Evolutionary conservation across 2,113 vertebrate genomes (phyloP), one percentile per base, ranked within the genome.

Genomic region (Cervus canadensis): DNA sequence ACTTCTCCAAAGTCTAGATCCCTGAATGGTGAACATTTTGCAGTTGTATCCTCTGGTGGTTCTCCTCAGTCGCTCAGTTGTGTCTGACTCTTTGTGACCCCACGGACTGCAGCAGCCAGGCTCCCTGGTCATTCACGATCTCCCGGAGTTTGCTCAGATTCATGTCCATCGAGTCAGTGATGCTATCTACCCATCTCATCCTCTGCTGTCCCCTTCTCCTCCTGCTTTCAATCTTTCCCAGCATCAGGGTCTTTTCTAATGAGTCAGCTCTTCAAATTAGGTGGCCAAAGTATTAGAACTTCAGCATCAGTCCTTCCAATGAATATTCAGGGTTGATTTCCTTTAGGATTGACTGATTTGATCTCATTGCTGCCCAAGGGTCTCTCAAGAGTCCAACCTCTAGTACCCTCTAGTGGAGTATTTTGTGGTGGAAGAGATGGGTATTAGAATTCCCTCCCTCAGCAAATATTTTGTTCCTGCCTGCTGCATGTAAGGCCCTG

Each of bases 401-500:
- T 76, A 76, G 78, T 81, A 40, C 5, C 4, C 7, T 86, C 84
- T 81, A 82, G 5, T 5, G 28, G 59, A 84, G 48, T 17, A 11
- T 67, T 54, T 52, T 74, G 25, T 48, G 28, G 25, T 36, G 7
- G 2, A 54, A 19, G 30, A 71, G 21, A 23, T 54, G 26, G 54
- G 33, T 45, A 89, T 89, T 36, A 71, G n/a, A 54, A 93, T 56
- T 30, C 6, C 15, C 33, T 67, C 23, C 26, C 30, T 81, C n/a
- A 6, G 40, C 23, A 67, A 71, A 9, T 28, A 30, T 28, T 54
- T 30, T 14, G 3, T 28, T 67, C 28, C 45, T 87, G 79, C 17
- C n/a, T 79, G 0, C 12, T 16, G 16, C 16, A 2, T 2, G 11
- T 16, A 17, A 40, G 11, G 5, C 57, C 56, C 19, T 17, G 1